Percentiles rank a stretch among this genome's conserved stretches.
phyloP scores from a whole-genome alignment of 2,797 vertebrate genomes.

The Discoglossus pictus region DNA sequence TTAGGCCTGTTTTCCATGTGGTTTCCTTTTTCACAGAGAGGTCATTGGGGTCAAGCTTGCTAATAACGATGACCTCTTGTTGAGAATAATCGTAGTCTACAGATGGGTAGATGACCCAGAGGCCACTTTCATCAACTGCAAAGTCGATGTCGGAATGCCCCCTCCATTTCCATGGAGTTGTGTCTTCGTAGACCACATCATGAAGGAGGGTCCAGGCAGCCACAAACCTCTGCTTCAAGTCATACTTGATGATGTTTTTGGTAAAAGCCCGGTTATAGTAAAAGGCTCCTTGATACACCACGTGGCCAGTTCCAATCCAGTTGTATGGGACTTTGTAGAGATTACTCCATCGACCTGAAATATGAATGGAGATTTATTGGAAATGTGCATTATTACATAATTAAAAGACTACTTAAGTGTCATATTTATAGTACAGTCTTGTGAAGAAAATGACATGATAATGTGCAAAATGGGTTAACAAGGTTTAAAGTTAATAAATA shows the following conservation, averaged over 20 bases:
- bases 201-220: conserved; percentile 90
- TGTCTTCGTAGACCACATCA: conserved; percentile 90
- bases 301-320: conserved; percentile 97
- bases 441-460: too few relatives aligned
- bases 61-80: conserved; percentile 89
- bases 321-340: conserved; percentile 97
- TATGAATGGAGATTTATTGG: neutral
- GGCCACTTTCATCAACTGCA: conserved; percentile 91
- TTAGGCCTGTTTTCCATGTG: conserved; percentile 89
- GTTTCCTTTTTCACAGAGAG: conserved; percentile 88
- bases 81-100: conserved; percentile 84
- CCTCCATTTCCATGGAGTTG: conserved; percentile 95
- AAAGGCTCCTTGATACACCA: conserved; percentile 92
- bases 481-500: too few relatives aligned
- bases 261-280: conserved; percentile 98
- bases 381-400: too few relatives aligned
- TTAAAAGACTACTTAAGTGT: too few relatives aligned
- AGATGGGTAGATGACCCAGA: conserved; percentile 96
- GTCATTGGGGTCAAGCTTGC: conserved; percentile 88
- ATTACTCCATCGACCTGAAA: conserved; percentile 94
- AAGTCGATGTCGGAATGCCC: conserved; percentile 97
- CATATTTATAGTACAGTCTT: too few relatives aligned
- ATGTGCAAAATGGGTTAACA: too few relatives aligned
- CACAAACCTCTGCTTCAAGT: conserved; percentile 89
- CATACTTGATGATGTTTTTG: conserved; percentile 97